Evolutionary conservation across 2,888 invertebrate species (phyloP), one percentile per base, ranked within the genome.

Genomic region (Drosophila parthenogenetica): DNA sequence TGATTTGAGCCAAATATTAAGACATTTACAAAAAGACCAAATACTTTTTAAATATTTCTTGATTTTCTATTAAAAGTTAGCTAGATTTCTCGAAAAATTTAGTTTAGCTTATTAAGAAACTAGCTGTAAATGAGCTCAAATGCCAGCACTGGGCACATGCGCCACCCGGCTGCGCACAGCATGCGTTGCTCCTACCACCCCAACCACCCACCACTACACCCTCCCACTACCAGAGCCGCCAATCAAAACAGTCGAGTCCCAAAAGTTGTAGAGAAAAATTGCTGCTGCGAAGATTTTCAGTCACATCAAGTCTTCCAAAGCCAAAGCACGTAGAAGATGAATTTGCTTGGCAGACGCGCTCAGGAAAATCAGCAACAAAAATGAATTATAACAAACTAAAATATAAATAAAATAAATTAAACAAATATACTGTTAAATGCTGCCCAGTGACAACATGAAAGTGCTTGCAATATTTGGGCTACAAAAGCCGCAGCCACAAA

Each of bases 281-380:
- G 73, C 75, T 87, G 85, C 88, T 77, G 86, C 60, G 74, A 73
- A 83, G 85, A 85, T 85, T 87, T 69, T 77, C 50, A 91, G 92
- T 91, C 77, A 84, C 81, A 69, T 75, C 68, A 81, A 87, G 91
- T 92, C 92, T 91, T 91, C 91, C 91, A 90, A 79, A 76, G 85
- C 75, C 83, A 87, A 78, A 19, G 55, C 58, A 48, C 5, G 11
- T 3, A 4, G 8, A 19, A n/a, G 4, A n/a, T 8, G 13, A 49
- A 43, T 11, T 11, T 54, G 57, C 66, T 73, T 69, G 69, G 69
- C 77, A 17, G 35, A 61, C 69, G 69, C 67, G 79, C 80, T 82
- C 79, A 73, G 71, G 71, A 69, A 84, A 81, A 51, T 39, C 14
- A 69, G 46, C 59, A 70, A 69, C 14, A 67, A 40, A 69, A 65